Base-by-base conservation (phyloP, 2,888 invertebrate species). In the Epinotia demarniana region DNA sequence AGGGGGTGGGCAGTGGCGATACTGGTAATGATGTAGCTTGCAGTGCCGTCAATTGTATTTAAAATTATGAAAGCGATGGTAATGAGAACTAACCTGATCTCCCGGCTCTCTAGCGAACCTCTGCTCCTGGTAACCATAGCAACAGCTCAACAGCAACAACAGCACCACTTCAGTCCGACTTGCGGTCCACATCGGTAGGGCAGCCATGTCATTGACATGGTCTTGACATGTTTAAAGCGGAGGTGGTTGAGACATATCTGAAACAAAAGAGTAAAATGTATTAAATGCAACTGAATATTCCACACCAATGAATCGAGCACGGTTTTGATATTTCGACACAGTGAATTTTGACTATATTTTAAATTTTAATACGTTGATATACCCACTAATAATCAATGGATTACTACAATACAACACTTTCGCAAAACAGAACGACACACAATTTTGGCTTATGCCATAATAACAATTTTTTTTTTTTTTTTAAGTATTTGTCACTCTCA, bases 81-180 rank as follows among this genome's bases (percentile, higher is more conserved):
- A 49, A 23, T 55, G 33, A 12, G 6, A 6, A 57, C 19, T 74
- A 82, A 92, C 92, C 91, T 93, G 96, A 95, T 98, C 98, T 89
- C 97, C 96, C 3, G 99, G 99, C 87, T 99, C 97, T 95, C 97
- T 97, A 53, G 97, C 97, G 90, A 99, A 99, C 89, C 97, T 96
- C 92, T 99, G 99, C 85, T 96, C 96, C 77, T 89, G 89, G 82
- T 86, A 86, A 82, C 93, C 86, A 92, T 91, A 81, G 86, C 91
- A 88, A 86, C 90, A 84, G 85, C 86, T 82, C 80, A 89, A 81
- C 82, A 91, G 80, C 77, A 87, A 79, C 82, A 92, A 85, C 82
- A 90, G 85, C 86, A 84, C 84, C 81, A 86, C 85, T 81, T 86
- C 89, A 84, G 86, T 84, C 88, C 87, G 85, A 84, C 55, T 49